phyloP scores from a whole-genome alignment of 2,888 invertebrate species.

The Drosophila antonietae region DNA sequence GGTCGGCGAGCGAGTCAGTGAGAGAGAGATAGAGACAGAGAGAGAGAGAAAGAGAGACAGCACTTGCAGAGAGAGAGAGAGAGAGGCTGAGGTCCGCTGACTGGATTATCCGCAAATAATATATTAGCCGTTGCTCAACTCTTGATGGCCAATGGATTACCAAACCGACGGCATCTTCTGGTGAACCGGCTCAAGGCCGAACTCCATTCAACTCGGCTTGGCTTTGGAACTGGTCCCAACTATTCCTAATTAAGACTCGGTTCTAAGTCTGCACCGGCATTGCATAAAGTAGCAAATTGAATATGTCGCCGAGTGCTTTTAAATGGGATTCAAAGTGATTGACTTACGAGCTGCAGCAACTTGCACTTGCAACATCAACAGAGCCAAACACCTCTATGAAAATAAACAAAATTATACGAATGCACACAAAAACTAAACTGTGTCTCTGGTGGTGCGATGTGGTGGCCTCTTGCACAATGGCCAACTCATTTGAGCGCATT shows the following conservation, averaged over 20 bases:
- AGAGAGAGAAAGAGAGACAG: not conserved
- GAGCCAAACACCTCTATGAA: conserved; percentile 7
- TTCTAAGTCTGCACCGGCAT: conserved; percentile 36
- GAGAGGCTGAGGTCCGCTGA: conserved; percentile 1
- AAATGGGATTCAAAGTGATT: conserved; percentile 29
- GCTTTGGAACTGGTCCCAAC: conserved; percentile 36
- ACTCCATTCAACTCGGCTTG: not conserved
- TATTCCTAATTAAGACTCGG: conserved; percentile 40
- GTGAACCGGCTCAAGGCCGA: conserved; percentile 45
- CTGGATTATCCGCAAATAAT: conserved; percentile 32
- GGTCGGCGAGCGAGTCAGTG: conserved; percentile 15
- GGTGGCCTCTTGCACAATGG: conserved; percentile 61
- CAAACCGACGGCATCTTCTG: conserved; percentile 40
- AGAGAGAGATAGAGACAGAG: too few species aligned
- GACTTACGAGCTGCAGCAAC: conserved; percentile 34
- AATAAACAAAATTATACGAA: conserved; percentile 8
- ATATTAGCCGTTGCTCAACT: conserved; percentile 42
- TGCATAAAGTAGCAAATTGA: conserved; percentile 30
- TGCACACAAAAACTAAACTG: conserved; percentile 19
- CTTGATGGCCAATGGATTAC: conserved; percentile 24
- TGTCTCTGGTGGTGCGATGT: conserved; percentile 12
- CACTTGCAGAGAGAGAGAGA: not conserved
- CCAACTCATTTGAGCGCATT: conserved; percentile 70
- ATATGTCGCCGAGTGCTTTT: conserved; percentile 37
- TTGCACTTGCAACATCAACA: conserved; percentile 38